Evolutionary conservation across 2,888 invertebrate genomes (phyloP), one percentile per base, ranked within the genome.

Genomic region (Margaritifera margaritifera): DNA sequence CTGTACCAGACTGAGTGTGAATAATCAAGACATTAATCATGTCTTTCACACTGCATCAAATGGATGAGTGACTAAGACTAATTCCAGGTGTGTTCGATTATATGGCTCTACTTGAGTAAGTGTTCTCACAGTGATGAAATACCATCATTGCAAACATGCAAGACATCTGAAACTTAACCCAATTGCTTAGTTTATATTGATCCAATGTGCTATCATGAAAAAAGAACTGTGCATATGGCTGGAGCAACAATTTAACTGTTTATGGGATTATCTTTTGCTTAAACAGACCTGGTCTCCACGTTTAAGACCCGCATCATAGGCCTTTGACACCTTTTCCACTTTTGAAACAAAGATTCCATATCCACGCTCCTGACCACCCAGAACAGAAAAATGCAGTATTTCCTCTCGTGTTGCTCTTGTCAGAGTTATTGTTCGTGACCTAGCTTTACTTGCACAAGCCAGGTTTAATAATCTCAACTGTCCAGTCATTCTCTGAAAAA

Each of bases 401-500:
- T 99, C 98, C 89, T 99, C 98, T 74, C 98, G 92, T 59, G 95
- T 95, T 11, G 97, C 95, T 64, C 99, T 92, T 0, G 98, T 95
- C 74, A 99, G 91, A 15, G 96, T 97, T 8, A 99, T 94, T 83
- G 94, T 96, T 78, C 99, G 92, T 77, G 95, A 94, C 76, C 97
- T 92, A 1, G 99, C 98, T 91, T 99, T 99, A 27, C 98, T 97
- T 31, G 96, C 96, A 90, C 99, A 99, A 18, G 99, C 98, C 81
- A 99, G 96, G 89, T 98, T 98, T 80, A 99, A 90, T 66, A 88
- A 71, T 31, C 88, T 77, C 67, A 88, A 75, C 80, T 88, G 87
- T 71, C 95, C 95, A 80, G 94, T 93, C 94, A 98, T 94, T 88
- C 94, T 94, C 89, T 91, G 86, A 55, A 80, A 78, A 55, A 70